phyloP scores from a whole-genome alignment of 2,888 invertebrate species.

The Spodoptera littoralis region DNA sequence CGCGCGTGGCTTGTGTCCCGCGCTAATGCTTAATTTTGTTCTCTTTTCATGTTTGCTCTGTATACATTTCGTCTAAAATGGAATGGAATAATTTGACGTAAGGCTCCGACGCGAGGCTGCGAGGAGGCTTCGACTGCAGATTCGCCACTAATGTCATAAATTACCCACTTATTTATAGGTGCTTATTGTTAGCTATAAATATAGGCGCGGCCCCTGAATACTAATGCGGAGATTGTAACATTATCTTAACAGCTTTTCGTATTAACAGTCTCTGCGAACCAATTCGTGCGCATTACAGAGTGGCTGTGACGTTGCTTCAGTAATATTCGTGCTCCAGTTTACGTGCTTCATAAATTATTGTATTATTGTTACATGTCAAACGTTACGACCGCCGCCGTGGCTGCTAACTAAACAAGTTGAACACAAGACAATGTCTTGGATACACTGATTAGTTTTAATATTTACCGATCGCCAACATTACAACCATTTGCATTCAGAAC shows the following conservation, averaged over 20 bases:
- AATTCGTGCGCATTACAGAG: not conserved
- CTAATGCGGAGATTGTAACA: slow-evolving; percentile 63
- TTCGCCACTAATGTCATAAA: slow-evolving; percentile 42
- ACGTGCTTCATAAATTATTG: slow-evolving; percentile 50
- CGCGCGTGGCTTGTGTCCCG: slow-evolving; percentile 58
- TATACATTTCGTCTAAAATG: slow-evolving; percentile 87
- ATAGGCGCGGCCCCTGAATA: slow-evolving; percentile 61
- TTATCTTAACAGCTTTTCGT: slow-evolving; percentile 54
- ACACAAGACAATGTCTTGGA: too few relatives aligned
- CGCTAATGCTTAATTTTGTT: slow-evolving; percentile 84
- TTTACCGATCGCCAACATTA: too few relatives aligned
- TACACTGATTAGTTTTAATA: too few relatives aligned
- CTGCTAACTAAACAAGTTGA: too few relatives aligned
- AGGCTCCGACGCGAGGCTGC: slow-evolving; percentile 75
- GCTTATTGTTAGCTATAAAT: slow-evolving; percentile 57
- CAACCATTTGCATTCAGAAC: too few relatives aligned
- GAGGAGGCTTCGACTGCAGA: slow-evolving; percentile 44
- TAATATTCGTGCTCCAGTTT: slow-evolving; percentile 13
- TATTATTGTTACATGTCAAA: slow-evolving; percentile 42
- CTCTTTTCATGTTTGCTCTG: slow-evolving; percentile 88
- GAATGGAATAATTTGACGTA: slow-evolving; percentile 84
- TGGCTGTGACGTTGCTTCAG: slow-evolving; percentile 19
- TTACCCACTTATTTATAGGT: slow-evolving; percentile 57
- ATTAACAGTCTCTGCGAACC: slow-evolving; percentile 2
- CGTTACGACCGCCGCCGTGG: slow-evolving; percentile 10